Percentiles rank a stretch among this genome's conserved stretches.
phyloP scores from a whole-genome alignment of 2,888 invertebrate species.

The Pimpla rufipes region DNA sequence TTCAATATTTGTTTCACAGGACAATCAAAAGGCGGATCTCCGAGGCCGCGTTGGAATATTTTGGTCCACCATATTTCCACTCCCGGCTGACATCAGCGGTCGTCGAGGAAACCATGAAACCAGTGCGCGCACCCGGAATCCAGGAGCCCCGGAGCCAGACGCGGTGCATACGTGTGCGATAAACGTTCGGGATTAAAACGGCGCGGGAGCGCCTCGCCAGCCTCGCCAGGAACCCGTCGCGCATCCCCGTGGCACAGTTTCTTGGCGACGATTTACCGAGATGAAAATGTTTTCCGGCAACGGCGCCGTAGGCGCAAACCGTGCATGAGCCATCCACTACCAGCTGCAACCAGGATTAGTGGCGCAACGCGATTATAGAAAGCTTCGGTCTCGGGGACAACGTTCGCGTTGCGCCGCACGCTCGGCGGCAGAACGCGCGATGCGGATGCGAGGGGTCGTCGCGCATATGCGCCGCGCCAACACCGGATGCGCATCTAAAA shows the following conservation, averaged over 20 bases:
- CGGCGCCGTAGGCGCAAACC: conserved; percentile 4
- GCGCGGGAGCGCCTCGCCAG: not conserved
- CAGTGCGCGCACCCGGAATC: not conserved
- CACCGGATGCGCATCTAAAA: conserved; percentile 24
- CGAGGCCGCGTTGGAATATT: too few species aligned
- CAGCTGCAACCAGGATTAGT: conserved; percentile 22
- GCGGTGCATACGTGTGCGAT: conserved; percentile 23
- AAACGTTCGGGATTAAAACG: conserved; percentile 37
- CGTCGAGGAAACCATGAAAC: not conserved
- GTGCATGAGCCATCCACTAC: conserved; percentile 11
- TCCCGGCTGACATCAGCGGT: not conserved
- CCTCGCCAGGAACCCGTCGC: conserved; percentile 7
- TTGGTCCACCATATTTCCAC: not conserved
- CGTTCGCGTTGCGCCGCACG: conserved; percentile 8
- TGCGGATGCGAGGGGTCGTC: not conserved
- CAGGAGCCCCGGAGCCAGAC: not conserved
- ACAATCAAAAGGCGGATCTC: too few species aligned
- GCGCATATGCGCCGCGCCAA: not conserved
- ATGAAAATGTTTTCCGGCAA: conserved; percentile 56
- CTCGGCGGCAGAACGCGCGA: not conserved
- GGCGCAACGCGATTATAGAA: conserved; percentile 24
- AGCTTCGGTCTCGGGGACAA: conserved; percentile 9
- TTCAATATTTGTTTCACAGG: too few species aligned
- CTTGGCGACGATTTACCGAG: conserved; percentile 53
- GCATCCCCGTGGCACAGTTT: conserved; percentile 31